Base-by-base conservation (phyloP, 92 coral and sea anemone genomes). In the Heteractis magnifica region DNA sequence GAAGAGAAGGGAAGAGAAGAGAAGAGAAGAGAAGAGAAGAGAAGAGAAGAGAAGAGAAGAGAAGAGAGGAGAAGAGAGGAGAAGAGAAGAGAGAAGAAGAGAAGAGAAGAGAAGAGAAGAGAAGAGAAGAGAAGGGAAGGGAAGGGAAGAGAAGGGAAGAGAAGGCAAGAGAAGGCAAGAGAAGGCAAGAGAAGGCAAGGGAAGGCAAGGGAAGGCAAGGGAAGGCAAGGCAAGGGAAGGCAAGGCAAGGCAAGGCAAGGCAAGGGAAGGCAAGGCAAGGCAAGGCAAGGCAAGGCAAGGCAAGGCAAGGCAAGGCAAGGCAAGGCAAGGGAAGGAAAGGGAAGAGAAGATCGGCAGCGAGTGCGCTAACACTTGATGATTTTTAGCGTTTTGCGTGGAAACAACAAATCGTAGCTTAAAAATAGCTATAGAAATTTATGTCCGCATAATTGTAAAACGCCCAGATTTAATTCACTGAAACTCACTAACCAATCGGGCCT, bases 101-200 rank as follows among this genome's bases (percentile, higher is more conserved):
- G 77, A 73, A 73, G 51, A 34, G 77, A 73, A 73, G 79, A 76
- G 26, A 76, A 76, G 72, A 21, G 72, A 65, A 21, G 72, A 65
- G 72, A 21, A 65, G 72, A 65, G 72, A 21, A 65, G 72, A 18
- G 72, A 65, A 65, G 72, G 72, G 72, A 15, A 21, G 19, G 72
- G 19, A 21, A 65, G 72, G 72, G 19, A 53, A 53, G 72, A 18
- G 14, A 65, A 21, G 72, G 72, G 72, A 65, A 65, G 72, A 65
- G 72, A 65, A 21, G 72, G 72, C 7, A 15, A 16, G 21, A 18
- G 19, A 15, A 21, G 72, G 72, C 6, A 53, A 53, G 72, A 16
- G 34, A 65, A 65, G 72, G 14, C 10, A 65, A 21, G 72, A 21
- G 72, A 65, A 21, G 72, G 19, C 7, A 65, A 15, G 72, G 72